These are phyloP conservation scores for Chironomus riparius DNA, from an alignment of 2,888 invertebrate genomes.

Conservation along the genomic window DNA sequence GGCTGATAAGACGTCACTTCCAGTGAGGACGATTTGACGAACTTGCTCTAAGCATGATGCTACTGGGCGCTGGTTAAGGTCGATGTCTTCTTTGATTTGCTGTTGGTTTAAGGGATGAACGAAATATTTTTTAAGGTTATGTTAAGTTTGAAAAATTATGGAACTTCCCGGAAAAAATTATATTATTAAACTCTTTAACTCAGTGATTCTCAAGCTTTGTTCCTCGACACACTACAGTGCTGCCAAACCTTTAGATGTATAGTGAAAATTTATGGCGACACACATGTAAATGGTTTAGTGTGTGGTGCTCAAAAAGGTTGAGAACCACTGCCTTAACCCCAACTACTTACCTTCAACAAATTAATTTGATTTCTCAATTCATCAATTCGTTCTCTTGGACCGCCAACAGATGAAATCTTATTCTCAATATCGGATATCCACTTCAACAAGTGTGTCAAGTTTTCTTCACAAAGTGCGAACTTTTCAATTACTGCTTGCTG, in stretches of 20 bases:
- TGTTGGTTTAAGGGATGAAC: slow-evolving; percentile 37
- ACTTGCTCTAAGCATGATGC: slow-evolving; percentile 82
- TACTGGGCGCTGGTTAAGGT: slow-evolving; percentile 74
- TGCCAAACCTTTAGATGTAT: too few relatives aligned
- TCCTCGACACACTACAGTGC: too few relatives aligned
- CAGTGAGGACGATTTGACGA: slow-evolving; percentile 79
- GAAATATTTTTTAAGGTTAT: too few relatives aligned
- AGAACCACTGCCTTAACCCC: too few relatives aligned
- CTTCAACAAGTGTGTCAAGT: slow-evolving; percentile 69
- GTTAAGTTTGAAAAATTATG: too few relatives aligned
- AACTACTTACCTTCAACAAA: slow-evolving; percentile 60
- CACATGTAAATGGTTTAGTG: too few relatives aligned
- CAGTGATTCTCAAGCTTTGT: too few relatives aligned
- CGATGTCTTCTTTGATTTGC: slow-evolving; percentile 84
- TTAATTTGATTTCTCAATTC: slow-evolving; percentile 83
- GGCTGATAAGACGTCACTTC: slow-evolving; percentile 82
- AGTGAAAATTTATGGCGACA: too few relatives aligned
- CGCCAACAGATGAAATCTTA: slow-evolving; percentile 73
- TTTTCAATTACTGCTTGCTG: slow-evolving; percentile 95
- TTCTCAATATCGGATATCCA: slow-evolving; percentile 83
- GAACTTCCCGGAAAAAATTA: too few relatives aligned
- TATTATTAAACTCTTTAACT: too few relatives aligned
- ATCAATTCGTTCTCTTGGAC: slow-evolving; percentile 77
- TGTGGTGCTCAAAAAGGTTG: too few relatives aligned
- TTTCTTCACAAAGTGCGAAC: slow-evolving; percentile 84